Evolutionary conservation across 2,113 vertebrate genomes (phyloP).

Genomic region (Egretta garzetta): DNA sequence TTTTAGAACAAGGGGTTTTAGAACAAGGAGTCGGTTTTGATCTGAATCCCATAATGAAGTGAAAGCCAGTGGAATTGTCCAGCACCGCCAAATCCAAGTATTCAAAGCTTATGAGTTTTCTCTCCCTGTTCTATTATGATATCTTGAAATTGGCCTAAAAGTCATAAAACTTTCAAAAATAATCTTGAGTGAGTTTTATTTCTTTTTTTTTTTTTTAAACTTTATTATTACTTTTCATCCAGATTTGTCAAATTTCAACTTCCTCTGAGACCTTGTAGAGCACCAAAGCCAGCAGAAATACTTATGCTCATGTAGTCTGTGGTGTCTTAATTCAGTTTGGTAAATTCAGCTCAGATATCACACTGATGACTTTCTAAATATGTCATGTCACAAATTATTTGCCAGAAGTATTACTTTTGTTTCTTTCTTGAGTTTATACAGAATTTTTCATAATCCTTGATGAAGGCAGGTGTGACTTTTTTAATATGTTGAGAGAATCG

Average conservation of each 20-base stretch:
- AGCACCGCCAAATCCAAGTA: not conserved
- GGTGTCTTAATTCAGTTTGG: not conserved
- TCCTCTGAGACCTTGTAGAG: not conserved
- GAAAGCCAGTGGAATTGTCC: not conserved
- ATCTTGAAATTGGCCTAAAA: not conserved
- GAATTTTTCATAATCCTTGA: not conserved
- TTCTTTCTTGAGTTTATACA: not conserved
- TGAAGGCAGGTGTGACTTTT: not conserved
- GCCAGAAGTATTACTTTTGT: not conserved
- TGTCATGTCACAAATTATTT: not conserved
- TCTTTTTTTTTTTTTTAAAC: not conserved
- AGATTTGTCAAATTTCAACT: not conserved
- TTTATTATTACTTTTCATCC: not conserved
- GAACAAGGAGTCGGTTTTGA: not conserved
- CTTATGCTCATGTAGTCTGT: fast-evolving
- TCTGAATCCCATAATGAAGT: not conserved
- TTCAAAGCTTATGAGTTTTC: not conserved
- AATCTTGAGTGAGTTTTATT: not conserved
- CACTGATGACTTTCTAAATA: not conserved
- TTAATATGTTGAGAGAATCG: not conserved
- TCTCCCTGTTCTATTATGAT: not conserved
- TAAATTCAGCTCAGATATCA: not conserved
- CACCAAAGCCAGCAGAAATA: not conserved
- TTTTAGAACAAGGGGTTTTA: not conserved
- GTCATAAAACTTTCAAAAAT: not conserved